Percentiles rank a stretch among this genome's conserved stretches.
phyloP scores from a whole-genome alignment of 2,888 invertebrate species.

The Frankliniella fusca region DNA sequence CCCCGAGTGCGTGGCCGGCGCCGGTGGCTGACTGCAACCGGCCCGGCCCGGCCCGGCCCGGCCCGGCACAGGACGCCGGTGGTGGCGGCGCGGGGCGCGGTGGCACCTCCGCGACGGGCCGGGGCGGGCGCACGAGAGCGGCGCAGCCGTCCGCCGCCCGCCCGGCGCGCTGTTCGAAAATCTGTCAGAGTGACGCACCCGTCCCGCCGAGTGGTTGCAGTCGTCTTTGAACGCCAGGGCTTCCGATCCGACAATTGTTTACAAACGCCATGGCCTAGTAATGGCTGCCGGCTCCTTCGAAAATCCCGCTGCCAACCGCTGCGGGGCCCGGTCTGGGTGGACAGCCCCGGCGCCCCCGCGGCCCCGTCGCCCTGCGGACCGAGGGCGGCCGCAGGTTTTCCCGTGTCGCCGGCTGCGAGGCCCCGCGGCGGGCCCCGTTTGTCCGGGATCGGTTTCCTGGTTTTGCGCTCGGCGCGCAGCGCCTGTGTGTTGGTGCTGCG shows the following conservation, averaged over 20 bases:
- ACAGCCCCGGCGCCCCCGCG: constrained; percentile 49
- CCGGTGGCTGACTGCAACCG: constrained; percentile 45
- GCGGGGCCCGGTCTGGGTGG: constrained; percentile 56
- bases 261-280: constrained; percentile 45
- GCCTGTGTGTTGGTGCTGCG: background rate
- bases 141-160: too few species aligned
- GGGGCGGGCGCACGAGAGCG: too few species aligned
- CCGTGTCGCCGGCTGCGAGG: background rate
- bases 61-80: constrained; percentile 42
- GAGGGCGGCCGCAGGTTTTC: too few species aligned
- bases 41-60: constrained; percentile 46
- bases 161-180: too few species aligned
- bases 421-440: background rate
- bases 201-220: too few species aligned
- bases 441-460: background rate
- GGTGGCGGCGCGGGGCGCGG: background rate
- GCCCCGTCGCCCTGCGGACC: too few species aligned
- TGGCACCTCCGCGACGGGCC: background rate
- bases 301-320: constrained; percentile 50
- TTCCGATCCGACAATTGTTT: constrained; percentile 44
- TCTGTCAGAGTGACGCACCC: too few species aligned
- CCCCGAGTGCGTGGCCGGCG: background rate
- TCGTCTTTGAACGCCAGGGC: too few species aligned
- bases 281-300: constrained; percentile 53
- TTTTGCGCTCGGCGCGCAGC: background rate